Percentiles rank a stretch among this genome's conserved stretches.
phyloP scores from a whole-genome alignment of 2,888 invertebrate species.

The Diarsia dahlii region DNA sequence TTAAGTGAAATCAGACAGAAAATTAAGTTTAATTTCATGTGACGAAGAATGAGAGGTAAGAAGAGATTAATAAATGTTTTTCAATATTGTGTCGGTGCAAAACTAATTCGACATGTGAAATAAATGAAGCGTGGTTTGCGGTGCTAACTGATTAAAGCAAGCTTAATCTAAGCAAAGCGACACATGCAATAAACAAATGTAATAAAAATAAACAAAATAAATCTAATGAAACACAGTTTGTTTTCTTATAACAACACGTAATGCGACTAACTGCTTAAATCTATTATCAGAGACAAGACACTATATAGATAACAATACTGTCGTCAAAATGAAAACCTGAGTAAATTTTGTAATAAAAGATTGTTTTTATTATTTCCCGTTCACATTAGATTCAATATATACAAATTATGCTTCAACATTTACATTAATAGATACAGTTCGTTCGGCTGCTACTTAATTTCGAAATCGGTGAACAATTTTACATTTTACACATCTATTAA shows the following conservation, averaged over 20 bases:
- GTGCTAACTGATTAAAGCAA: constrained; percentile 67
- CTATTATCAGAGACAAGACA: constrained; percentile 88
- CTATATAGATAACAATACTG: constrained; percentile 63
- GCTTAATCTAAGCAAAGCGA: constrained; percentile 79
- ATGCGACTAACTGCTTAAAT: constrained; percentile 79
- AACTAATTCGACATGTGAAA: constrained; percentile 56
- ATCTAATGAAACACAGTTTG: constrained; percentile 72
- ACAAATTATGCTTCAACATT: constrained; percentile 89
- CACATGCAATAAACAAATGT: constrained; percentile 77
- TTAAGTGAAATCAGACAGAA: constrained; percentile 87
- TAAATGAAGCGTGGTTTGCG: constrained; percentile 71
- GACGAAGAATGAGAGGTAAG: constrained; percentile 55
- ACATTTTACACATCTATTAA: constrained; percentile 81
- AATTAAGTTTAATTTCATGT: constrained; percentile 62
- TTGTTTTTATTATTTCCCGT: constrained; percentile 85
- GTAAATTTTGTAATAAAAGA: constrained; percentile 88
- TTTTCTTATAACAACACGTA: constrained; percentile 72
- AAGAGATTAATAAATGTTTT: constrained; percentile 52
- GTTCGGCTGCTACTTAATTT: constrained; percentile 80
- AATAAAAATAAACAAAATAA: constrained; percentile 71
- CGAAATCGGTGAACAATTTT: constrained; percentile 78
- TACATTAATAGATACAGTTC: constrained; percentile 87
- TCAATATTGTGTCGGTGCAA: constrained; percentile 55
- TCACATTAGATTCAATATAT: constrained; percentile 90
- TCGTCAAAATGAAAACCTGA: constrained; percentile 83